A percentile compares a stretch with the other conserved stretches of the same genome.
Conservation (phyloP, 2,113 vertebrate species). For the Chionomys nivalis region DNA sequence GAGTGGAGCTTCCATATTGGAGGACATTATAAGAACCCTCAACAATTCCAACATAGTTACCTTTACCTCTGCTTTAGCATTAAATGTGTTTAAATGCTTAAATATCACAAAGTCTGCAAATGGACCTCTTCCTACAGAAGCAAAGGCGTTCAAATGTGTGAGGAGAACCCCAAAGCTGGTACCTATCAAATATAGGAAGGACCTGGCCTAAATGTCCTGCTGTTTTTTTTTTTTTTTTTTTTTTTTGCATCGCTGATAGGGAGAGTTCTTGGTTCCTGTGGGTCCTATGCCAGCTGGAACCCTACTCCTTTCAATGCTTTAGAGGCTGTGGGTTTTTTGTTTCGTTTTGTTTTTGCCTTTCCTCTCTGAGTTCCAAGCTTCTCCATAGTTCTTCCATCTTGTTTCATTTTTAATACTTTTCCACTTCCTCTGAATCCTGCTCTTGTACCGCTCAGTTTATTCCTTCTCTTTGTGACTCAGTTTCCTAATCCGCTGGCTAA, state of each 20-base stretch:
- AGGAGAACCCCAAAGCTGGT: neutral
- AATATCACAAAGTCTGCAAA: neutral
- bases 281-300: neutral
- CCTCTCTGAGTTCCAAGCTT: neutral
- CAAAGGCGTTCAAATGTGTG: neutral
- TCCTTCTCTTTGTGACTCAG: neutral
- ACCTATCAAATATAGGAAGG: neutral
- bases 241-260: neutral
- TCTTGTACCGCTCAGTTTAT: neutral
- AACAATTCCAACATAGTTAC: neutral
- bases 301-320: neutral
- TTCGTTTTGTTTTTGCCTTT: neutral
- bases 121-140: neutral
- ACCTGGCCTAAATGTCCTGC: neutral
- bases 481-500: slow-evolving; percentile 16
- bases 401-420: neutral
- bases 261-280: neutral
- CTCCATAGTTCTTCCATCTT: neutral
- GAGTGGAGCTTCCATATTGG: neutral
- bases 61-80: neutral
- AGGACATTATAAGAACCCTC: neutral
- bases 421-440: neutral
- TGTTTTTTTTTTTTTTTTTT: neutral
- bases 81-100: neutral
- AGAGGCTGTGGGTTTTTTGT: neutral